Percentiles rank a stretch among this genome's conserved stretches.
Evolutionary conservation across 2,797 vertebrate genomes (phyloP).

Genomic region (Fistularia tabacaria): DNA sequence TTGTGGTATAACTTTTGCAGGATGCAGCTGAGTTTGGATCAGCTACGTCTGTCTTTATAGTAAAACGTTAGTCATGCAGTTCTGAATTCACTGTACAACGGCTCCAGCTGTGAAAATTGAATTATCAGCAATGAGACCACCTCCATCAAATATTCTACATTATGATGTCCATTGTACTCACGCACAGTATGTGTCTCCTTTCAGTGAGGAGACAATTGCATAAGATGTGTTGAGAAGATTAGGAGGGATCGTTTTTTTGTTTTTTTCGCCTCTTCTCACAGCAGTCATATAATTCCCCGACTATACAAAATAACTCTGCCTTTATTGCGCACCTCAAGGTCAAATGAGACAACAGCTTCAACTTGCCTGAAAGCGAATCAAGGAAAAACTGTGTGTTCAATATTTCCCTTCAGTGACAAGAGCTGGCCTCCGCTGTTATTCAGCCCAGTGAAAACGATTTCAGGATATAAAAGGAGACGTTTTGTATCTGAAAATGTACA

Average conservation of each 20-base stretch:
- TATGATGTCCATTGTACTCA: constrained; percentile 40
- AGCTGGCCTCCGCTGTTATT: constrained; percentile 48
- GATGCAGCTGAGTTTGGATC: constrained; percentile 60
- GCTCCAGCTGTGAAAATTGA: constrained; percentile 64
- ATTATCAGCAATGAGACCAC: constrained; percentile 46
- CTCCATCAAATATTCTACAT: constrained; percentile 45
- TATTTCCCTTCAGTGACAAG: constrained; percentile 61
- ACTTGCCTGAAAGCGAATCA: not conserved
- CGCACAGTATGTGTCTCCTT: constrained; percentile 46
- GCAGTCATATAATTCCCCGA: constrained; percentile 45
- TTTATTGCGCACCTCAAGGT: constrained; percentile 59
- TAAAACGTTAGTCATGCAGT: constrained; percentile 47
- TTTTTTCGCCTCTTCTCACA: constrained; percentile 41
- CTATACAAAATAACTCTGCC: constrained; percentile 56
- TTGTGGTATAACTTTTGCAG: constrained; percentile 62
- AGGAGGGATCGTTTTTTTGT: constrained; percentile 33
- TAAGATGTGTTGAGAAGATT: constrained; percentile 49
- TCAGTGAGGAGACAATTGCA: constrained; percentile 51
- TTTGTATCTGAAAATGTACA: constrained; percentile 74
- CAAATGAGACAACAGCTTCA: constrained; percentile 35
- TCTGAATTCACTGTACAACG: constrained; percentile 50
- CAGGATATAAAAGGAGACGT: constrained; percentile 57
- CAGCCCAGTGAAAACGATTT: constrained; percentile 65
- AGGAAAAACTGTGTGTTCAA: constrained; percentile 21
- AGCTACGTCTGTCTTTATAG: constrained; percentile 59